Percentiles rank a stretch among this genome's conserved stretches.
phyloP scores from a whole-genome alignment of 2,888 invertebrate species.

The Amaurobius ferox region DNA sequence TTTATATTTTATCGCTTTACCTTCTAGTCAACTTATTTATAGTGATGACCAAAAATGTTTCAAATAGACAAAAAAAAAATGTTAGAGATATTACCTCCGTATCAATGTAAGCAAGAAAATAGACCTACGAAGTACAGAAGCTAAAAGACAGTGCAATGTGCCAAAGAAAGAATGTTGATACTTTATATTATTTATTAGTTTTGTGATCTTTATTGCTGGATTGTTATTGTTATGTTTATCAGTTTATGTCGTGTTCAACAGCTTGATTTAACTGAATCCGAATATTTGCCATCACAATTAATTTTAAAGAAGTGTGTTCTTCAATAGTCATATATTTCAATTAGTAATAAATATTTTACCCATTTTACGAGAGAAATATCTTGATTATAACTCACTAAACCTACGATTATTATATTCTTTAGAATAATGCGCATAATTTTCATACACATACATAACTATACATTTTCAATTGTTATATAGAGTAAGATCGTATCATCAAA shows the following conservation, averaged over 20 bases:
- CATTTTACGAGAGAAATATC: too few relatives aligned
- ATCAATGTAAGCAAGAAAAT: not conserved
- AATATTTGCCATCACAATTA: not conserved
- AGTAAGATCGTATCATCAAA: too few relatives aligned
- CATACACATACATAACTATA: too few relatives aligned
- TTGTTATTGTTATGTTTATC: not conserved
- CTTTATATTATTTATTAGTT: not conserved
- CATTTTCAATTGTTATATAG: too few relatives aligned
- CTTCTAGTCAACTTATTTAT: not conserved
- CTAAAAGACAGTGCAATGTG: constrained; percentile 13
- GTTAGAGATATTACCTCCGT: not conserved
- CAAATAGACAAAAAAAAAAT: not conserved
- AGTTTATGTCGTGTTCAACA: not conserved
- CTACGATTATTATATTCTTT: too few relatives aligned
- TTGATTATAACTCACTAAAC: too few relatives aligned
- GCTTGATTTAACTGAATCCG: not conserved
- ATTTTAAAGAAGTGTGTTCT: too few relatives aligned
- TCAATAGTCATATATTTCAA: too few relatives aligned
- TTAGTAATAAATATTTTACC: too few relatives aligned
- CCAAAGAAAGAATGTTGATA: constrained; percentile 16
- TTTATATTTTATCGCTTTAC: not conserved
- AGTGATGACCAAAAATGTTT: not conserved
- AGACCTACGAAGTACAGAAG: not conserved
- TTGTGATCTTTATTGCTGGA: not conserved
- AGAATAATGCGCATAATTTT: too few relatives aligned